A percentile compares a stretch with the other conserved stretches of the same genome.
phyloP scores from a whole-genome alignment of 2,888 invertebrate species.

The Hofmannophila pseudospretella region DNA sequence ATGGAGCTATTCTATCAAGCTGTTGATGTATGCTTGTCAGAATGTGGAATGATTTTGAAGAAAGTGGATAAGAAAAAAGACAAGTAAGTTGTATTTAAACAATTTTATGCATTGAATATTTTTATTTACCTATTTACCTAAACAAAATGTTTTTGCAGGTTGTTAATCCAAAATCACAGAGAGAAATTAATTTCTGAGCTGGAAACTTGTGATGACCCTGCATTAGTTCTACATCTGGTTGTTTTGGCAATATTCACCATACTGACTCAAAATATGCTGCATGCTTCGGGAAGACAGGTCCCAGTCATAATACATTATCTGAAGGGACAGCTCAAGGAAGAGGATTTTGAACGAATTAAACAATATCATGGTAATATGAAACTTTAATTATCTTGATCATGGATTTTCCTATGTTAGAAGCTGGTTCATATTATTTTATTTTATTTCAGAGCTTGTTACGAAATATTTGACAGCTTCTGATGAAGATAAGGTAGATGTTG shows the following conservation, averaged over 20 bases:
- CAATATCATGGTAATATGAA: slow-evolving; percentile 84
- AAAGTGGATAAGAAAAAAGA: slow-evolving; percentile 95
- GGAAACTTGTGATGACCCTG: slow-evolving; percentile 84
- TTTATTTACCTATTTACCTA: background rate
- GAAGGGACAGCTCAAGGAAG: slow-evolving; percentile 81
- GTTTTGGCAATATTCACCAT: slow-evolving; percentile 88
- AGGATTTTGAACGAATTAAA: slow-evolving; percentile 80
- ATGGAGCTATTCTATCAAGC: slow-evolving; percentile 88
- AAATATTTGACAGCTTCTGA: slow-evolving; percentile 57
- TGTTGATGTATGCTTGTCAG: slow-evolving; percentile 83
- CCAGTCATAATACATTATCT: slow-evolving; percentile 87
- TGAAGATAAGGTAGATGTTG: slow-evolving; percentile 44
- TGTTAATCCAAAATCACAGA: slow-evolving; percentile 86
- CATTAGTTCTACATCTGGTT: slow-evolving; percentile 86
- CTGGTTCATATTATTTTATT: no score
- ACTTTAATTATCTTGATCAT: background rate
- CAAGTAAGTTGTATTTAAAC: slow-evolving; percentile 51
- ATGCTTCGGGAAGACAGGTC: slow-evolving; percentile 96
- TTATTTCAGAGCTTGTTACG: slow-evolving; percentile 58
- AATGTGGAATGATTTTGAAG: slow-evolving; percentile 88
- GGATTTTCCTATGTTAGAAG: no score
- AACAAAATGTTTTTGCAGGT: slow-evolving; percentile 61
- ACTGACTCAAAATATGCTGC: slow-evolving; percentile 88
- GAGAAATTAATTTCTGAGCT: slow-evolving; percentile 89
- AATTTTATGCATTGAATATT: background rate